phyloP scores from a whole-genome alignment of 37 sponge, comb jelly and placozoan genomes.

The Lycopodina hypogea region DNA sequence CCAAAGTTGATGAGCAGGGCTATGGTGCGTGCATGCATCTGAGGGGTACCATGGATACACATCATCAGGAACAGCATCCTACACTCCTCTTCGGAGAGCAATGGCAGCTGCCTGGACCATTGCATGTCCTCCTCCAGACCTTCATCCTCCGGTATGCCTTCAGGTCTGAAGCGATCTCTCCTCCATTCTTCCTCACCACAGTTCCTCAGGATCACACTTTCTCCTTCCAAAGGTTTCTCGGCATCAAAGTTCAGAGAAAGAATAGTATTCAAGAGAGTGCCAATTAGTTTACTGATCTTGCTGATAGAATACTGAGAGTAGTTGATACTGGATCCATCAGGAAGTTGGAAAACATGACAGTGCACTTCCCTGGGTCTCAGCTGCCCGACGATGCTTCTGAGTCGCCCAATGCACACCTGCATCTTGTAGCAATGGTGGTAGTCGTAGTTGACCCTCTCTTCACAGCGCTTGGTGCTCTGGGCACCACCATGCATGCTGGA shows the following conservation, averaged over 20 bases:
- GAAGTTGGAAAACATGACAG: neutral
- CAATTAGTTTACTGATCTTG: constrained; percentile 35
- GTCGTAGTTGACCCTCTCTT: constrained; percentile 5
- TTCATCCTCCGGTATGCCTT: neutral
- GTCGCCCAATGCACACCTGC: constrained; percentile 35
- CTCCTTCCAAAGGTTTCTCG: neutral
- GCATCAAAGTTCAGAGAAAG: constrained; percentile 24
- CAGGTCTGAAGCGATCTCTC: neutral
- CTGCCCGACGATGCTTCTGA: constrained; percentile 22
- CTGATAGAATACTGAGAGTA: constrained; percentile 21
- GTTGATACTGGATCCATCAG: neutral
- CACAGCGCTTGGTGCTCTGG: constrained; percentile 5
- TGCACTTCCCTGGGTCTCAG: constrained; percentile 7
- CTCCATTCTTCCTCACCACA: neutral
- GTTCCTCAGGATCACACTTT: neutral
- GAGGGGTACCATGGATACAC: constrained; percentile 55
- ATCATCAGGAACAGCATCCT: constrained; percentile 35
- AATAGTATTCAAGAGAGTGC: constrained; percentile 40
- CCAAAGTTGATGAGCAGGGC: constrained; percentile 54
- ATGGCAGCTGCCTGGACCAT: neutral
- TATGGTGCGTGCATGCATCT: constrained; percentile 54
- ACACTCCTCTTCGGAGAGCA: constrained; percentile 44
- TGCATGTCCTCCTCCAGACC: neutral
- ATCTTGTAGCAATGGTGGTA: constrained; percentile 52
- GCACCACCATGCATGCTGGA: neutral